Evolutionary conservation across 1,140 invertebrate species (phyloP), one percentile per base, ranked within the genome.

Genomic region (Neoseiulus cucumeris): DNA sequence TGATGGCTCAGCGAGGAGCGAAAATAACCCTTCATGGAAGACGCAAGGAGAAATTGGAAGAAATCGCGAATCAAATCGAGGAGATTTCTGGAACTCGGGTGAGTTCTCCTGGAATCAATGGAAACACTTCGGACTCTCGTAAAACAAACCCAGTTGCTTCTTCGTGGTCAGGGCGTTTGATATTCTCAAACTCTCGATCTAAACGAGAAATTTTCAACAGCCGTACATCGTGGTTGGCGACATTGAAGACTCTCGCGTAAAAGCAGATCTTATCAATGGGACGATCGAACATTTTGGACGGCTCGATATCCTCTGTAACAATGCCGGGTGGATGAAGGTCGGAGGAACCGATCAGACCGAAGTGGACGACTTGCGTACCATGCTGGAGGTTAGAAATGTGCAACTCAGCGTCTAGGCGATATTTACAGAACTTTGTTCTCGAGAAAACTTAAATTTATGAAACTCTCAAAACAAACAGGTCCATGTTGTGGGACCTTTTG

Each of bases 1-100:
- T 84, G 64, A 83, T 92, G 69, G 81, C 87, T 1, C 80, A 82
- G 69, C 74, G 85, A 18, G 85, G 85, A 45, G 87, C 86, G 1
- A 77, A 72, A 44, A 71, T 89, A 17, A 79, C 78, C 0, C 68
- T 93, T 14, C 84, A 83, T 17, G 89, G 87, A 29, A 79, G 89
- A 39, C 89, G 91, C 74, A 74, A 79, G 64, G 78, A 79, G 4
- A 84, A 82, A 73, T 74, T 88, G 4, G 70, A 80, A 44, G 80
- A 81, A 71, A 80, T 85, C 17, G 80, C 81, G 0, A 73, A 81
- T 6, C 78, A 85, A 67, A 88, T 84, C 72, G 77, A 79, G 69
- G 73, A 74, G 28, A 74, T 4, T 25, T 59, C 51, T 29, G 51
- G 51, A 20, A 75, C 1, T 28, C 45, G 28, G 1, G 41, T 25